phyloP scores from a whole-genome alignment of 92 coral and sea anemone genomes.

The Zoanthus solanderi region DNA sequence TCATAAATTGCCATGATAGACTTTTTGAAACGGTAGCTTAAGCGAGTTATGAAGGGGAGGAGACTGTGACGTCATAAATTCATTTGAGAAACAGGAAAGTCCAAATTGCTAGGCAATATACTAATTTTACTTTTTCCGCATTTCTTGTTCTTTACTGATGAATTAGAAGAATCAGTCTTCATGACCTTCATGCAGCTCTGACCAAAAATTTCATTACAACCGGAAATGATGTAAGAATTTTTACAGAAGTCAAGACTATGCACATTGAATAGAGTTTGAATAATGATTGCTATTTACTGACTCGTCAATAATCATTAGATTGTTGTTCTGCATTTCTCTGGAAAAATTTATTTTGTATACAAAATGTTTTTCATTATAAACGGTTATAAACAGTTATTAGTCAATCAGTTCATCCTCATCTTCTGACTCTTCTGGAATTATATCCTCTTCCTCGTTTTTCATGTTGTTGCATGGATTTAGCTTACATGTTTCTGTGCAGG shows the following conservation, averaged over 20 bases:
- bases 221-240: conserved; percentile 10
- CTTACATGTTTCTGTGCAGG: too few relatives aligned
- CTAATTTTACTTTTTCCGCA: conserved; percentile 12
- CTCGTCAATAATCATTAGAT: conserved; percentile 10
- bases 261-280: neutral
- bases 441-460: too few relatives aligned
- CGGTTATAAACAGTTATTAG: neutral
- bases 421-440: too few relatives aligned
- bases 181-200: conserved; percentile 1
- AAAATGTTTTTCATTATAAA: conserved; percentile 4
- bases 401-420: neutral
- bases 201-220: conserved; percentile 9
- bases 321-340: conserved; percentile 11
- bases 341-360: neutral
- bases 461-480: too few relatives aligned
- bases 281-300: conserved; percentile 15
- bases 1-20: conserved; percentile 12
- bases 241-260: conserved; percentile 3
- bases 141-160: conserved; percentile 5
- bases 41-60: conserved; percentile 12
- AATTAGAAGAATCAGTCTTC: neutral
- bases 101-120: neutral
- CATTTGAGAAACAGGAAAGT: conserved; percentile 13
- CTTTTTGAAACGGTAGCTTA: neutral
- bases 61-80: conserved; percentile 8